Evolutionary conservation across 2,797 vertebrate genomes (phyloP), one percentile per base, ranked within the genome.

Genomic region (Malacoctenus gilli): DNA sequence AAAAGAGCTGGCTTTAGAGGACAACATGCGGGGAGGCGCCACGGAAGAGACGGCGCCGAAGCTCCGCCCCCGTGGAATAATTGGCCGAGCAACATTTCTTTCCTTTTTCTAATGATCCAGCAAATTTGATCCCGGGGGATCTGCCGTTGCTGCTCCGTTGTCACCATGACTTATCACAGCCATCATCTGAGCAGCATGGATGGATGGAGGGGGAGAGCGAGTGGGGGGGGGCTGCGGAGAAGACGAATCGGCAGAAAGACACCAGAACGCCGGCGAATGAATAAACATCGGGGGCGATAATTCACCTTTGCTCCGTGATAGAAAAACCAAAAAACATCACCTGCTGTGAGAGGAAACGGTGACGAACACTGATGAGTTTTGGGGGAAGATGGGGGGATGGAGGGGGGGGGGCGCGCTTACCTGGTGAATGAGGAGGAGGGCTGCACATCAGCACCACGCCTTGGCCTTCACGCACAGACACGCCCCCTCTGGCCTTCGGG

Each of bases 371-470:
- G 42, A 53, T 31, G 58, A 41, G 36, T 59, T 60, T 22, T n/a
- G n/a, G n/a, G n/a, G n/a, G n/a, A n/a, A n/a, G n/a, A 47, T 22
- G 54, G 32, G 13, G 50, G 16, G 18, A 36, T 2, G 10, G 35
- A 38, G 41, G 20, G 34, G n/a, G 12, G 14, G 38, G 21, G 39
- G 5, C 1, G 0, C 4, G 37, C 80, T 81, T 92, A 98, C 96
- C 96, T 94, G 95, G 93, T 1, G 96, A 97, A 83, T 98, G 95
- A 54, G 94, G 90, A 5, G 96, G 96, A 44, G 96, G 95, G 1
- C 93, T 94, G 54, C 96, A 98, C 91, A 98, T 95, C 43, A 98
- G 93, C 21, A 98, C 96, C 39, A 98, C 96, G 4, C 96, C 96
- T 87, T 98, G 96, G 72, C 95, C 95, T 93, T 98, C 95, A 42